These are phyloP conservation scores for Craterocephalus amniculus DNA, from an alignment of 2,797 vertebrate genomes.

Conservation along the genomic window DNA sequence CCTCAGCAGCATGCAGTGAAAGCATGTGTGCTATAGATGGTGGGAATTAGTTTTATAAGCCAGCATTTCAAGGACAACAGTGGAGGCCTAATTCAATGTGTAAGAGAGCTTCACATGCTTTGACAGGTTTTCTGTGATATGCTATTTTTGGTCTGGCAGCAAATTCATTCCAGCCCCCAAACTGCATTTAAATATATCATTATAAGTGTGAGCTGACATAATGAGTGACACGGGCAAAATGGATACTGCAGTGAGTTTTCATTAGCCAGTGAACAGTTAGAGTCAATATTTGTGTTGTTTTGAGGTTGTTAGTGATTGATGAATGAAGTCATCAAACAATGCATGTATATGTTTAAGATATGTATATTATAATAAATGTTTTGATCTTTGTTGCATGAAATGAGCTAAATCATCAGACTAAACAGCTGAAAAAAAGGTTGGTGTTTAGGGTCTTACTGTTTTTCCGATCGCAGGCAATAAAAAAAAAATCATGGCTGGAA, in stretches of 20 bases:
- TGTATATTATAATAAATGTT: not conserved
- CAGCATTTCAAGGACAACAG: conserved; percentile 6
- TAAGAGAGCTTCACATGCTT: not conserved
- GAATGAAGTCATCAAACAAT: not conserved
- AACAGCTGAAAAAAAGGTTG: not conserved
- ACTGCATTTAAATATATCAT: conserved; percentile 36
- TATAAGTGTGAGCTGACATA: conserved; percentile 35
- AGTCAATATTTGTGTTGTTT: conserved; percentile 11
- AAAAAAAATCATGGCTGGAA: not conserved
- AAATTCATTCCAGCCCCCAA: conserved; percentile 24
- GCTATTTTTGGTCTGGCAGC: conserved; percentile 3
- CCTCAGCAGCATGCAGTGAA: not conserved
- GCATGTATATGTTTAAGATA: not conserved
- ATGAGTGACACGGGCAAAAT: conserved; percentile 18
- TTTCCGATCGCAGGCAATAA: not conserved
- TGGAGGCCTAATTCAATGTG: conserved; percentile 14
- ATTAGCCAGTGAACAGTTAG: not conserved
- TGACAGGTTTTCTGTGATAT: conserved; percentile 11
- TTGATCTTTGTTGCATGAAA: not conserved
- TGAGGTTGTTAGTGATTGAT: not conserved
- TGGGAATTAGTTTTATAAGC: conserved; percentile 8
- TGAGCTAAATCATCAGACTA: conserved; percentile 10
- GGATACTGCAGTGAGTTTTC: conserved; percentile 14
- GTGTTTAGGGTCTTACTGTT: conserved; percentile 9
- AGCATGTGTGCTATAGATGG: conserved; percentile 17